A percentile compares a stretch with the other conserved stretches of the same genome.
phyloP scores from a whole-genome alignment of 1,140 invertebrate species.

The Coenobita brevimanus region DNA sequence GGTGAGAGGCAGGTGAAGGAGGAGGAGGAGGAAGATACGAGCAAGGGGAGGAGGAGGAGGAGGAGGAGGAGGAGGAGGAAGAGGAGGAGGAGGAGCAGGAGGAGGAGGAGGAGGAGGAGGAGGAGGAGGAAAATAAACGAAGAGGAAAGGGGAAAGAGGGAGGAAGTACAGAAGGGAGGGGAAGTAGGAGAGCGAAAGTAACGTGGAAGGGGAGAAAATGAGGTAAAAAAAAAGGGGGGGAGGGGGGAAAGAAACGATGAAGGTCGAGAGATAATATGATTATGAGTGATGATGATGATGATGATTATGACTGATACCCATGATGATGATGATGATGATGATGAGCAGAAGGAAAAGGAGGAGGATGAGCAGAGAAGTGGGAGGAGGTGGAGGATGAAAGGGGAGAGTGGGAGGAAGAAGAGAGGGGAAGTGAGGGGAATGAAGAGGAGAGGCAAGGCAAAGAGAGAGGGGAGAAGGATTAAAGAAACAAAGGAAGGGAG shows the following conservation, averaged over 20 bases:
- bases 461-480: neutral
- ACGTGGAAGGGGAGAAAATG: no score
- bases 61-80: neutral
- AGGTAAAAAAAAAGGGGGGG: neutral
- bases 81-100: neutral
- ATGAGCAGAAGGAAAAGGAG: no score
- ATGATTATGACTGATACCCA: neutral
- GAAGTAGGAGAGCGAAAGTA: neutral
- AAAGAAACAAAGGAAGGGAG: neutral
- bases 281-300: neutral
- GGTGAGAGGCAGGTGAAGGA: no score
- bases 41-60: neutral
- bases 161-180: neutral
- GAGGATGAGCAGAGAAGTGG: no score
- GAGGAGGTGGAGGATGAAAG: neutral
- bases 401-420: neutral
- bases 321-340: no score
- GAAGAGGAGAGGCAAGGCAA: neutral
- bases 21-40: neutral
- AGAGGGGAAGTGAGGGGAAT: neutral
- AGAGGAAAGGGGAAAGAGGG: neutral
- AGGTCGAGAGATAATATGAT: neutral
- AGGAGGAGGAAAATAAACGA: neutral
- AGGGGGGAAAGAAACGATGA: neutral
- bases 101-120: constrained; percentile 22